phyloP scores from a whole-genome alignment of 2,113 vertebrate species.

The Oreochromis spilurus region DNA sequence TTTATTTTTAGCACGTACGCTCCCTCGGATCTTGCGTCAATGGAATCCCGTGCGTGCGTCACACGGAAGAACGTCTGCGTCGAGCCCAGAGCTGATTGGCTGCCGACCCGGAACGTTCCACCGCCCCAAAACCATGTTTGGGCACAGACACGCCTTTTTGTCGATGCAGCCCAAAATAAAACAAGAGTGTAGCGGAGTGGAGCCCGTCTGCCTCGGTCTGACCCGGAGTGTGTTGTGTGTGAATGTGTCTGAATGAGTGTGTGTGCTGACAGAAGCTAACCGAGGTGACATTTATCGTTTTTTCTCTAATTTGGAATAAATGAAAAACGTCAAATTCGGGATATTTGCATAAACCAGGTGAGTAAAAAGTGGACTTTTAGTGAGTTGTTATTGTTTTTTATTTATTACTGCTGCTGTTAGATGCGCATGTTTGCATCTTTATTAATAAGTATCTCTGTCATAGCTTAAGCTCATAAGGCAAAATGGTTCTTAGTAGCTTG shows the following conservation, averaged over 20 bases:
- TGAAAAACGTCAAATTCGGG: slow-evolving; percentile 20
- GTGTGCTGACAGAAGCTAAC: slow-evolving; percentile 35
- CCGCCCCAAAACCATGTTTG: slow-evolving; percentile 78
- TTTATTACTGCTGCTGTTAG: not conserved
- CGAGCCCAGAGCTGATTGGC: slow-evolving; percentile 57
- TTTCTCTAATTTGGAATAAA: slow-evolving; percentile 39
- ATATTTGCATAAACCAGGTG: slow-evolving; percentile 55
- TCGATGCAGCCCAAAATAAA: slow-evolving; percentile 65
- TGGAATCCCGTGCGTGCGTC: slow-evolving; percentile 92
- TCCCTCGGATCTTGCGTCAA: slow-evolving; percentile 83
- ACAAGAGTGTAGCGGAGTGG: slow-evolving; percentile 30
- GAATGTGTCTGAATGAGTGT: slow-evolving; percentile 34
- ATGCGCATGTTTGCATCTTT: not conserved
- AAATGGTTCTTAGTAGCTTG: not conserved
- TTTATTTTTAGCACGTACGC: slow-evolving; percentile 84
- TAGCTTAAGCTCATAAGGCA: not conserved
- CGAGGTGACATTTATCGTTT: slow-evolving; percentile 10
- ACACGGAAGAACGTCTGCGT: slow-evolving; percentile 74
- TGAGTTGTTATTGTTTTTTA: not conserved
- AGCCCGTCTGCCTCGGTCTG: slow-evolving; percentile 5
- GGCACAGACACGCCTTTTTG: slow-evolving; percentile 47
- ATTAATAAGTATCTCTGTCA: not conserved
- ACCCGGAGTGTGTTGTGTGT: slow-evolving; percentile 22
- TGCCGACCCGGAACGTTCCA: slow-evolving; percentile 69
- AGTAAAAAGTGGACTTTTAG: not conserved